These are phyloP conservation scores for Caenorhabditis sp. DNA, from an alignment of 2,888 invertebrate species.

Conservation along the genomic window DNA sequence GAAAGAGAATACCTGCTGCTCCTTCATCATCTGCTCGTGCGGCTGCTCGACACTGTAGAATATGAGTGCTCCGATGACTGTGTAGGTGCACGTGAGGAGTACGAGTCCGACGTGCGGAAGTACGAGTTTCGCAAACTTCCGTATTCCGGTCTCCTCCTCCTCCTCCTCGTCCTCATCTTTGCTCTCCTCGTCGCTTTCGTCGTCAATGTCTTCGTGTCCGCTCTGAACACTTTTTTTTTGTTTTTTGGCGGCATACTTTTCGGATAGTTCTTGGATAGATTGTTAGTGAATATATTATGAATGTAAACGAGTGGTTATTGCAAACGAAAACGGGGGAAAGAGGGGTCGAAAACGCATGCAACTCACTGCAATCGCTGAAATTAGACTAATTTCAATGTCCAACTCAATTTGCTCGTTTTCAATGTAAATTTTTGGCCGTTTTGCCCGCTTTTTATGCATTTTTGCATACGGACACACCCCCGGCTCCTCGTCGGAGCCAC, in stretches of 20 bases:
- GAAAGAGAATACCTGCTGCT: conserved; percentile 56
- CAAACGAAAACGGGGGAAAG: conserved; percentile 9
- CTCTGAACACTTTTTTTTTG: too few relatives aligned
- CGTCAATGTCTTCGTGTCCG: conserved; percentile 66
- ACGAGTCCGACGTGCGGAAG: conserved; percentile 79
- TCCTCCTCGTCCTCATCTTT: conserved; percentile 71
- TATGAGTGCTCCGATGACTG: conserved; percentile 76
- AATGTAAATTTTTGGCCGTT: conserved; percentile 21
- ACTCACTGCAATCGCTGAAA: conserved; percentile 51
- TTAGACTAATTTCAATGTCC: conserved; percentile 35
- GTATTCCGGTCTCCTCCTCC: conserved; percentile 66
- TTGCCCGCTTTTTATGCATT: not conserved
- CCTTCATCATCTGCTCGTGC: conserved; percentile 73
- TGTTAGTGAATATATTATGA: not conserved
- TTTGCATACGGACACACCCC: conserved; percentile 26
- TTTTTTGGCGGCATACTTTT: too few relatives aligned
- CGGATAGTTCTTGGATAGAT: too few relatives aligned
- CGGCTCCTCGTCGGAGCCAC: too few relatives aligned
- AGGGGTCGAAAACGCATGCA: conserved; percentile 3
- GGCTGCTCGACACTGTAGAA: conserved; percentile 78
- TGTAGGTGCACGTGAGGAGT: conserved; percentile 77
- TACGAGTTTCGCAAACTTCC: conserved; percentile 78
- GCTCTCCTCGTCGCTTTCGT: conserved; percentile 63
- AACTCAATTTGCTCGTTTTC: conserved; percentile 35
- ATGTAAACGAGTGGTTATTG: conserved; percentile 10